A percentile compares a stretch with the other conserved stretches of the same genome.
These are phyloP conservation scores for Pherbina coryleti DNA, from an alignment of 2,888 invertebrate species.

Conservation along the genomic window DNA sequence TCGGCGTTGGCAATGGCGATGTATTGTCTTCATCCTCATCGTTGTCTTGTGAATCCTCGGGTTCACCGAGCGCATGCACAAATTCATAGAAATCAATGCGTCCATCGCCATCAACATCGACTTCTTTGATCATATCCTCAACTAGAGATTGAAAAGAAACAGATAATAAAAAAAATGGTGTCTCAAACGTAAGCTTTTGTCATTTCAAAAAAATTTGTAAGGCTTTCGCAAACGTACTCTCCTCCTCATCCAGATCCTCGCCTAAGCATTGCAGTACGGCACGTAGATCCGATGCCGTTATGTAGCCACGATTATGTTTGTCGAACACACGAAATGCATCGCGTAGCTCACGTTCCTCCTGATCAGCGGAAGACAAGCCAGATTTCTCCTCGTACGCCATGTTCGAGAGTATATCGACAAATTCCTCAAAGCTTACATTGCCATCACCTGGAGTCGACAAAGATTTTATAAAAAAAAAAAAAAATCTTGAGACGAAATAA, in stretches of 20 bases:
- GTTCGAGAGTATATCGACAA: slow-evolving; percentile 85
- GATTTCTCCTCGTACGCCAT: slow-evolving; percentile 77
- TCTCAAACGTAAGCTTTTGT: not conserved
- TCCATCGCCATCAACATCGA: slow-evolving; percentile 94
- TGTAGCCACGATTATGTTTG: slow-evolving; percentile 91
- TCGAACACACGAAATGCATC: slow-evolving; percentile 92
- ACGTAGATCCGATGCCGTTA: slow-evolving; percentile 88
- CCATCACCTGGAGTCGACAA: slow-evolving; percentile 77
- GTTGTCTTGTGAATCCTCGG: slow-evolving; percentile 82
- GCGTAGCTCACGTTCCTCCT: slow-evolving; percentile 84
- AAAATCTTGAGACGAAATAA: no score
- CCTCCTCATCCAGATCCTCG: slow-evolving; percentile 90
- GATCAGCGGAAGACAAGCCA: slow-evolving; percentile 75
- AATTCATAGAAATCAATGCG: slow-evolving; percentile 92
- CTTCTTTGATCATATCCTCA: slow-evolving; percentile 97
- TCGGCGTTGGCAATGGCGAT: slow-evolving; percentile 68
- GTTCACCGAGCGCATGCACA: slow-evolving; percentile 87
- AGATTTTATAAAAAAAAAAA: not conserved
- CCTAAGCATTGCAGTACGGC: slow-evolving; percentile 91
- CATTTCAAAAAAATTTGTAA: not conserved
- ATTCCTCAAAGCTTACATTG: slow-evolving; percentile 90
- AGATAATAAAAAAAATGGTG: not conserved
- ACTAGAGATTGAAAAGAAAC: slow-evolving; percentile 72
- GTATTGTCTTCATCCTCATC: slow-evolving; percentile 79
- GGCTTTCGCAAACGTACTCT: slow-evolving; percentile 75